Evolutionary conservation across 64 coral and sea anemone species (phyloP).

Genomic region (Catalaphyllia jardinei): DNA sequence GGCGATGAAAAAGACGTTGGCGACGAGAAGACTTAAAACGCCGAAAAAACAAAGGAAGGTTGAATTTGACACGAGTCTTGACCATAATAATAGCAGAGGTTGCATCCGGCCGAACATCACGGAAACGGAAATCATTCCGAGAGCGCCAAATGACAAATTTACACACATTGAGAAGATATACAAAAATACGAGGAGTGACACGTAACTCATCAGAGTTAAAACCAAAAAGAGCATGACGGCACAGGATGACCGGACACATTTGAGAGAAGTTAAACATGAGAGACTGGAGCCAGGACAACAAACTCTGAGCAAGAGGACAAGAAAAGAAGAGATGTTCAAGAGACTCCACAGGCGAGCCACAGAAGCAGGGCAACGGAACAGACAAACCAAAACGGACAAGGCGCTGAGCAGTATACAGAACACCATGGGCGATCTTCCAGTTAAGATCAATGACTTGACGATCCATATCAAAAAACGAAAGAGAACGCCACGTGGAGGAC

Average conservation of each 20-base stretch:
- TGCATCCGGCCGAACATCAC: not conserved
- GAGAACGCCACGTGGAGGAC: not conserved
- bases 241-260: not conserved
- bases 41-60: not conserved
- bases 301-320: not conserved
- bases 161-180: not conserved
- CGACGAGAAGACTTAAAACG: not conserved
- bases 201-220: not conserved
- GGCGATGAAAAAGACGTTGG: not conserved
- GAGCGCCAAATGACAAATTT: not conserved
- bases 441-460: not conserved
- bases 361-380: not conserved
- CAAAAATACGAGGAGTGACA: not conserved
- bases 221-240: not conserved
- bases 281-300: not conserved
- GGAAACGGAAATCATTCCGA: not conserved
- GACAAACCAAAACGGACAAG: not conserved
- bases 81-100: not conserved
- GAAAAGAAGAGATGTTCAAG: not conserved
- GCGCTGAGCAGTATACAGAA: not conserved
- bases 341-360: not conserved
- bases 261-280: not conserved
- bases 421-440: conserved; percentile 19
- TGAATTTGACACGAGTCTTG: not conserved
- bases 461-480: not conserved